Conservation (phyloP, 2,797 vertebrate genomes). For the Siniperca undulata region DNA sequence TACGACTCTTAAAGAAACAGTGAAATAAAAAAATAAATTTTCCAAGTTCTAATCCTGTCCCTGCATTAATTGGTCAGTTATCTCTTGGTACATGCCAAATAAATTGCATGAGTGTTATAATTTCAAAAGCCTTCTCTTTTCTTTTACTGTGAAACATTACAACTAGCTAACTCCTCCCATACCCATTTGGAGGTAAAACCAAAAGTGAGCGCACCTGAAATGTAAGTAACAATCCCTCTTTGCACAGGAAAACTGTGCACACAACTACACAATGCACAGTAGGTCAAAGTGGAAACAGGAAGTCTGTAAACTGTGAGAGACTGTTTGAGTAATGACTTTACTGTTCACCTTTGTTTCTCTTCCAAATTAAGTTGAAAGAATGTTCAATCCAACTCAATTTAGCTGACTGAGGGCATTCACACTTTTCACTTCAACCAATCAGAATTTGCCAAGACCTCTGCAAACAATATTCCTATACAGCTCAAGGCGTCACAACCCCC, state of each 20-base stretch:
- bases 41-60: background rate
- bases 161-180: background rate
- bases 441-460: background rate
- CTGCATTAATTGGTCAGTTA: background rate
- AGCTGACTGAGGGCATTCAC: too few relatives aligned
- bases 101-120: too few relatives aligned
- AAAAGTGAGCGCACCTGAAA: too few relatives aligned
- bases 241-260: too few relatives aligned
- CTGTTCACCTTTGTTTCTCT: background rate
- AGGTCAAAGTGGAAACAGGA: background rate
- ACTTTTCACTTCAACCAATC: conserved; percentile 10
- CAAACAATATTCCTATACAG: background rate
- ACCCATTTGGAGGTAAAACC: background rate
- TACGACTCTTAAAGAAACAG: background rate
- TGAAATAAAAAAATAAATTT: background rate
- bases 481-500: background rate
- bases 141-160: background rate
- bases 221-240: too few relatives aligned
- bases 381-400: background rate
- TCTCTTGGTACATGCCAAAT: background rate
- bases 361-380: background rate
- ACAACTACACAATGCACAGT: too few relatives aligned
- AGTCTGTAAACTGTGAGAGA: background rate
- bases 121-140: too few relatives aligned
- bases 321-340: too few relatives aligned